Conservation (phyloP, 2,888 invertebrate genomes). For the Zelleria hepariella region DNA sequence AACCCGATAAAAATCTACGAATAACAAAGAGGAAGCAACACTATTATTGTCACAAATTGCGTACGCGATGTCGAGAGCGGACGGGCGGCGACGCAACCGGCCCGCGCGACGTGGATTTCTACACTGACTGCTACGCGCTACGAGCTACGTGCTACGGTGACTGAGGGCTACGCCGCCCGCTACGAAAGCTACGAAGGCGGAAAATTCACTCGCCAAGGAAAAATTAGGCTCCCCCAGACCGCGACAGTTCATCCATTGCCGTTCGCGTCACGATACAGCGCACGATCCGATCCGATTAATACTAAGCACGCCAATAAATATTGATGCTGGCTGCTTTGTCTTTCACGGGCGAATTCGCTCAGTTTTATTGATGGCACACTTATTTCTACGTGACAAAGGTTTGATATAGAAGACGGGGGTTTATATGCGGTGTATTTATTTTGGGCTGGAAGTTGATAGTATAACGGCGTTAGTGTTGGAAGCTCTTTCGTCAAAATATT, state of each 20-base stretch:
- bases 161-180: slow-evolving; percentile 31
- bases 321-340: slow-evolving; percentile 66
- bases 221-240: slow-evolving; percentile 53
- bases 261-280: slow-evolving; percentile 47
- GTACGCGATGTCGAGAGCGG: slow-evolving; percentile 37
- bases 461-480: too few species aligned
- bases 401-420: background rate
- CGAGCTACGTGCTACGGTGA: slow-evolving; percentile 20
- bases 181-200: slow-evolving; percentile 15
- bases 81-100: slow-evolving; percentile 41
- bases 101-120: slow-evolving; percentile 41
- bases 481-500: too few species aligned
- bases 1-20: slow-evolving; percentile 30
- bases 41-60: slow-evolving; percentile 69
- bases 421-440: background rate
- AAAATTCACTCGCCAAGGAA: slow-evolving; percentile 49
- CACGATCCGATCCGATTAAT: slow-evolving; percentile 64
- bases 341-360: slow-evolving; percentile 57
- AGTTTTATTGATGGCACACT: slow-evolving; percentile 61
- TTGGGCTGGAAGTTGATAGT: background rate
- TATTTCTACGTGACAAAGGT: slow-evolving; percentile 56
- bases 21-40: slow-evolving; percentile 66
- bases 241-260: slow-evolving; percentile 59
- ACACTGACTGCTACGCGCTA: slow-evolving; percentile 34
- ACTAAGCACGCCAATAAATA: slow-evolving; percentile 70